These are phyloP conservation scores for Graptemys geographica DNA, from an alignment of 2,797 vertebrate species.

Conservation along the genomic window DNA sequence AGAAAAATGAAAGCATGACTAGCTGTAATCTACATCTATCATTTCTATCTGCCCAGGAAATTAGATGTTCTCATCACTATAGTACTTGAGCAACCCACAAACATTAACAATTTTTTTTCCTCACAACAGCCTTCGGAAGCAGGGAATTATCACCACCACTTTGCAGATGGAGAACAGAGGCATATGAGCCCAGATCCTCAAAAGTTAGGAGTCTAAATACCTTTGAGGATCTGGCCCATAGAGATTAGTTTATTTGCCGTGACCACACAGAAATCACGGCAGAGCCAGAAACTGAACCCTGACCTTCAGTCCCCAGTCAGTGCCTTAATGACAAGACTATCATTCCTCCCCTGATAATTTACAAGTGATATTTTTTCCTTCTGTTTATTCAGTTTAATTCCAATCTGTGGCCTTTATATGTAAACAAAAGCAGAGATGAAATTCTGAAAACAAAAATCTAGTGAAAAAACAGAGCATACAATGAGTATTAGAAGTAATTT, in stretches of 20 bases:
- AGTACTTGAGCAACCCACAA: background rate
- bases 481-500: background rate
- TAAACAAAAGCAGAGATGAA: background rate
- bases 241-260: background rate
- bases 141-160: fast-evolving
- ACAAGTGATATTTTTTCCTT: fast-evolving
- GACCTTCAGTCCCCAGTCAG: background rate
- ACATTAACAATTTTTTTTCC: background rate
- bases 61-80: background rate
- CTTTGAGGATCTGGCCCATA: too few species aligned
- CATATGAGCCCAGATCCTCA: too few species aligned
- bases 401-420: background rate
- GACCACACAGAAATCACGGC: too few species aligned
- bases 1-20: background rate
- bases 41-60: background rate
- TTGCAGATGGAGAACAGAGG: too few species aligned
- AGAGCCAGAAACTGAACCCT: too few species aligned
- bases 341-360: background rate
- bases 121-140: background rate
- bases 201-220: too few species aligned
- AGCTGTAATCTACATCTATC: background rate
- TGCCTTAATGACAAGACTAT: background rate
- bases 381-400: background rate
- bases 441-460: background rate
- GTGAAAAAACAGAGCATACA: background rate